Conservation (phyloP, 2,888 invertebrate species). For the Drosophila greeni region DNA sequence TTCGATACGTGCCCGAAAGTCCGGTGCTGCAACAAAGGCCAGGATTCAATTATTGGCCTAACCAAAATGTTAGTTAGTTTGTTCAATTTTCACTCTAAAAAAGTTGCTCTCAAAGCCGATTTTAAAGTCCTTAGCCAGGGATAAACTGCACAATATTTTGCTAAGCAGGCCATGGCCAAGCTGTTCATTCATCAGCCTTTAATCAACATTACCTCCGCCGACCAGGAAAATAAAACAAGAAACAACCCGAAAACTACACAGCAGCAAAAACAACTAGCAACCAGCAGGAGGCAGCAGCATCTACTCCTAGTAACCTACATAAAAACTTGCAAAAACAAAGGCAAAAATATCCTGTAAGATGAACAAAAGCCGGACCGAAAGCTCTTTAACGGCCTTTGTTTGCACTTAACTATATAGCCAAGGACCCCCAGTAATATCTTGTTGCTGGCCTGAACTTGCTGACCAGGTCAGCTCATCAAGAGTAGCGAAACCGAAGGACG, state of each 20-base stretch:
- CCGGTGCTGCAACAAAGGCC: background rate
- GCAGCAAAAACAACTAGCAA: background rate
- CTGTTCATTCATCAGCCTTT: conserved; percentile 47
- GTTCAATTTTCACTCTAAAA: conserved; percentile 13
- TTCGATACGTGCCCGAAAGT: conserved; percentile 21
- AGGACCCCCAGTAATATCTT: conserved; percentile 38
- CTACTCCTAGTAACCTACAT: conserved; percentile 38
- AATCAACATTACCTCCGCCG: conserved; percentile 43
- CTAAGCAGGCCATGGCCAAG: conserved; percentile 40
- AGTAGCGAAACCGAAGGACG: conserved; percentile 20
- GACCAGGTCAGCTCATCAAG: conserved; percentile 49
- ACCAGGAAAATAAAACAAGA: conserved; percentile 26
- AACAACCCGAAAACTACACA: conserved; percentile 22
- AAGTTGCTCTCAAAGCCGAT: background rate
- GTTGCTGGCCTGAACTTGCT: conserved; percentile 37
- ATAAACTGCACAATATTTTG: conserved; percentile 21
- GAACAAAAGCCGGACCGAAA: conserved; percentile 43
- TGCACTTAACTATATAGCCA: conserved; percentile 48
- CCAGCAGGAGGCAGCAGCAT: background rate
- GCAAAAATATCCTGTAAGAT: conserved; percentile 38
- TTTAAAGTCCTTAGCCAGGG: conserved; percentile 12
- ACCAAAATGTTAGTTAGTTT: background rate
- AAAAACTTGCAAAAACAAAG: conserved; percentile 40
- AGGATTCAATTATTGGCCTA: conserved; percentile 9
- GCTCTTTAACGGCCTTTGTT: conserved; percentile 56